These are phyloP conservation scores for Pectinophora gossypiella DNA, from an alignment of 1,140 invertebrate genomes.

Conservation along the genomic window DNA sequence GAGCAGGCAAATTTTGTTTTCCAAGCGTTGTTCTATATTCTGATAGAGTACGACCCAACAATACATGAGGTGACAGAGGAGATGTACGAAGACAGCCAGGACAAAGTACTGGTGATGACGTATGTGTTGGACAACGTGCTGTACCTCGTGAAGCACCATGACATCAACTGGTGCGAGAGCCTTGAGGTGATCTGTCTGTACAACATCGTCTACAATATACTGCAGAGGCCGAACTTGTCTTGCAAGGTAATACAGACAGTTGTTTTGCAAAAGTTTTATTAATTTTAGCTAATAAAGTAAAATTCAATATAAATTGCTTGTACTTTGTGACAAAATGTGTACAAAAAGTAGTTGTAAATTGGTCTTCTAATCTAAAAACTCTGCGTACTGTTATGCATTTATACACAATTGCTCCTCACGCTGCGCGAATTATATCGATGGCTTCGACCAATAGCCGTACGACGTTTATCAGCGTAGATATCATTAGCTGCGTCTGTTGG, in stretches of 20 bases:
- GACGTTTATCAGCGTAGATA: too few relatives aligned
- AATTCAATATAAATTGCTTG: neutral
- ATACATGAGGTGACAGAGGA: slow-evolving; percentile 15
- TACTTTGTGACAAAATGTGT: too few relatives aligned
- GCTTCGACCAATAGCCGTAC: too few relatives aligned
- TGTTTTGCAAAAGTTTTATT: too few relatives aligned
- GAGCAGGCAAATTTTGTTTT: slow-evolving; percentile 83
- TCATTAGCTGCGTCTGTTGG: too few relatives aligned
- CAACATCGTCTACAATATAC: slow-evolving; percentile 72
- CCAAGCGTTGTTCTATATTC: slow-evolving; percentile 80
- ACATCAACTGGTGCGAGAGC: slow-evolving; percentile 84
- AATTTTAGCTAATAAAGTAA: neutral
- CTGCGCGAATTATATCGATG: too few relatives aligned
- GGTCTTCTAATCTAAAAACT: too few relatives aligned
- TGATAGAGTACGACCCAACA: slow-evolving; percentile 77
- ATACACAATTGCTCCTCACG: too few relatives aligned
- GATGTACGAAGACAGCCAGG: slow-evolving; percentile 30
- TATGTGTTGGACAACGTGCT: slow-evolving; percentile 79
- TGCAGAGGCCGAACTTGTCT: slow-evolving; percentile 73
- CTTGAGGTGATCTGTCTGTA: slow-evolving; percentile 80
- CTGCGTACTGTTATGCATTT: too few relatives aligned
- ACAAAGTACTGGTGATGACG: slow-evolving; percentile 55
- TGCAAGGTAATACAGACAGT: slow-evolving; percentile 77
- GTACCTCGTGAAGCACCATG: slow-evolving; percentile 80
- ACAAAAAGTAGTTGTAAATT: too few relatives aligned